These are phyloP conservation scores for Amorpha juglandis DNA, from an alignment of 2,888 invertebrate species.

Conservation along the genomic window DNA sequence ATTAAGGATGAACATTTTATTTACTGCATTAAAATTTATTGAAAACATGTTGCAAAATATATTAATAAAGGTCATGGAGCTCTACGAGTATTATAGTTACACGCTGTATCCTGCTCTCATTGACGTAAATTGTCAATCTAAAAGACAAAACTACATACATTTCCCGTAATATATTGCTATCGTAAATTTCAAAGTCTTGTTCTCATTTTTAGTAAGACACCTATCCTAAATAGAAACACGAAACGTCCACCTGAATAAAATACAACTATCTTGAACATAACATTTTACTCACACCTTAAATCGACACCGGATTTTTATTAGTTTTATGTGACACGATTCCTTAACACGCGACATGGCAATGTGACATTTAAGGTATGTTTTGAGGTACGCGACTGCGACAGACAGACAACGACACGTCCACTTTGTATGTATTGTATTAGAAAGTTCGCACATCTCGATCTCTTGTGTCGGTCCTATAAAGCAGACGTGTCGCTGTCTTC, in stretches of 20 bases:
- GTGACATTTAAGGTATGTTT: too few species aligned
- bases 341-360: background rate
- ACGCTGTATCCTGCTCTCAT: too few species aligned
- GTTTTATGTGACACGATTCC: background rate
- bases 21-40: background rate
- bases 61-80: too few species aligned
- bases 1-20: background rate
- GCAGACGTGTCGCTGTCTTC: too few species aligned
- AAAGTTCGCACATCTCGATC: too few species aligned
- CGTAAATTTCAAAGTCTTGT: background rate
- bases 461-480: too few species aligned
- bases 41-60: background rate
- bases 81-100: too few species aligned
- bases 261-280: background rate
- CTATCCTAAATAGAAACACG: background rate
- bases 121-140: too few species aligned
- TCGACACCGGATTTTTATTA: slow-evolving; percentile 7
- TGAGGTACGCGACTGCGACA: too few species aligned
- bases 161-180: background rate
- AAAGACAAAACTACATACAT: too few species aligned
- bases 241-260: background rate
- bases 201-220: background rate
- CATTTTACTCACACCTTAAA: slow-evolving; percentile 2
- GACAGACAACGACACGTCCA: too few species aligned
- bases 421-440: too few species aligned